Evolutionary conservation across 2,797 vertebrate species (phyloP).

Genomic region (Dryobates pubescens): DNA sequence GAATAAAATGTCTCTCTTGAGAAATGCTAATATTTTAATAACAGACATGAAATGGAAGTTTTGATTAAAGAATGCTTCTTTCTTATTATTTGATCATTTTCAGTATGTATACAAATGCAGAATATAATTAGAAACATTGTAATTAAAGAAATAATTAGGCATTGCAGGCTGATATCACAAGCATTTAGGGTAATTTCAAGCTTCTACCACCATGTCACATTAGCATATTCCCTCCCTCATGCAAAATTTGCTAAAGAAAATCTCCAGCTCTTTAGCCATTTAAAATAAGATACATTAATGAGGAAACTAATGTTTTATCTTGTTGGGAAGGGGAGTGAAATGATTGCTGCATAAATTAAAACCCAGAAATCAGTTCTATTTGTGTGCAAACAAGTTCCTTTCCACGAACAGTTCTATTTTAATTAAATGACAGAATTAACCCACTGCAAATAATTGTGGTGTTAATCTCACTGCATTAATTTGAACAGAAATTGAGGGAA

Average conservation of each 20-base stretch:
- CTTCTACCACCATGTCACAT: slow-evolving; percentile 47
- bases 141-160: slow-evolving; percentile 72
- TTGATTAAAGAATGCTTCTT: slow-evolving; percentile 38
- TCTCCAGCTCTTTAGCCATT: background rate
- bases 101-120: slow-evolving; percentile 20
- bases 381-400: slow-evolving; percentile 46
- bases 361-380: slow-evolving; percentile 26
- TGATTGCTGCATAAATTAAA: slow-evolving; percentile 39
- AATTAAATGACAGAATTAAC: slow-evolving; percentile 62
- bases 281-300: background rate
- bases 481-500: slow-evolving; percentile 59
- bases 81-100: background rate
- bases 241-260: slow-evolving; percentile 50
- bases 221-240: slow-evolving; percentile 44
- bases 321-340: slow-evolving; percentile 22
- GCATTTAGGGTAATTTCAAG: slow-evolving; percentile 50
- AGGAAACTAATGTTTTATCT: slow-evolving; percentile 18
- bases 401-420: slow-evolving; percentile 52
- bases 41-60: slow-evolving; percentile 40
- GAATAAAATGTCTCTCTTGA: background rate
- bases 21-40: slow-evolving; percentile 56
- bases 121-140: slow-evolving; percentile 55
- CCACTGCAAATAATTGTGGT: slow-evolving; percentile 61
- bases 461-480: slow-evolving; percentile 65
- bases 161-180: slow-evolving; percentile 3